Base-by-base conservation (phyloP, 37 sponge, comb jelly and placozoan species). In the Chondrilla cf. caribensis region DNA sequence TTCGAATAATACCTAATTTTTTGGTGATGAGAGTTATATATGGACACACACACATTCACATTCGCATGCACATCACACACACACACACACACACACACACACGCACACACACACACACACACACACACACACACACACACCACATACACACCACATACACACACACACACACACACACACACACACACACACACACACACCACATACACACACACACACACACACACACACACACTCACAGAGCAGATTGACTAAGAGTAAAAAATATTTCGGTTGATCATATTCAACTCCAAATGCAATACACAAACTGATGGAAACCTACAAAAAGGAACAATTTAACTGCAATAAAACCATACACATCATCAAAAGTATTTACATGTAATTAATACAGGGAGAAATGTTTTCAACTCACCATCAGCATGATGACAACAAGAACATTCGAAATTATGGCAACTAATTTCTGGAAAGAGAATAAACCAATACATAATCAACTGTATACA, bases 201-300 rank as follows among this genome's bases (percentile, higher is more conserved):
- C 64, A 28, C 64, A 22, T 6, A 26, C 64, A 22, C 25, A 47
- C 51, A 47, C 51, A 47, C 51, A 47, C 51, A 32, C 31, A 28
- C 32, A 6, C 68, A 33, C 68, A 8, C 32, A 8, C 68, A 28
- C 15, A 2, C 1, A 79, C 90, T 90, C 55, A 90, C 90, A 58
- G 4, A 90, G 55, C 25, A 90, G 33, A 38, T 90, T 90, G 43
- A 84, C 80, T n/a, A 90, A 41, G 40, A 90, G 84, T 0, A 83
- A 75, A 38, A 86, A 86, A 47, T 90, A 90, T 75, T 72, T 32
- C 0, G 91, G 84, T 24, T 83, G 57, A 0, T 83, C 38, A 64
- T 65, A 44, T 59, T 76, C 26, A 0, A 86, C 67, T 9, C 77
- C 87, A 71, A 59, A 70, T n/a, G 21, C 80, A 51, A 90, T 33